Evolutionary conservation across 30 jellyfish, hydroid and myxozoan species (phyloP).

Genomic region (Clytia hemisphaerica): DNA sequence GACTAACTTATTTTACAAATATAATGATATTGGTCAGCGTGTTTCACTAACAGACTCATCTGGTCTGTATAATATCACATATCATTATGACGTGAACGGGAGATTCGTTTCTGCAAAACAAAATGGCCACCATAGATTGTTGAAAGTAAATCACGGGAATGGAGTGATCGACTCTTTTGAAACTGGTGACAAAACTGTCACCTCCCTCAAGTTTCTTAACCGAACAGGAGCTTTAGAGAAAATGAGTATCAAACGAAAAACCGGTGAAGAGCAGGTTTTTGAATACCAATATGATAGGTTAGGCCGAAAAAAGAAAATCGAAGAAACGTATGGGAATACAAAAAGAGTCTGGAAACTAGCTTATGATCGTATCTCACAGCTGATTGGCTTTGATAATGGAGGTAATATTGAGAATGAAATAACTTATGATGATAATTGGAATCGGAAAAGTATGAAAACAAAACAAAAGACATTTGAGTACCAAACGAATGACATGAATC

Average conservation of each 20-base stretch:
- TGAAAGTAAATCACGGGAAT: background rate
- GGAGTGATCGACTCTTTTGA: background rate
- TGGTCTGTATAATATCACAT: constrained; percentile 23
- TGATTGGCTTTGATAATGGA: background rate
- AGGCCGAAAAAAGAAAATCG: constrained; percentile 11
- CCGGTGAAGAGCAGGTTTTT: background rate
- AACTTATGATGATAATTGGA: constrained; percentile 6
- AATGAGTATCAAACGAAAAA: background rate
- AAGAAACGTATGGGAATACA: background rate
- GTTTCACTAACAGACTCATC: constrained; percentile 6
- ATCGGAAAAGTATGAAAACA: background rate
- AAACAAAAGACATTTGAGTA: background rate
- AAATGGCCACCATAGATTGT: background rate
- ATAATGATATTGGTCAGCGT: constrained; percentile 16
- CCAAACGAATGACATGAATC: constrained; percentile 12
- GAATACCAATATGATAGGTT: constrained; percentile 9
- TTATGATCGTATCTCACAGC: constrained; percentile 12
- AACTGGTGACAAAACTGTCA: constrained; percentile 6
- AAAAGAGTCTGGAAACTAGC: constrained; percentile 1
- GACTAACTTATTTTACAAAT: background rate
- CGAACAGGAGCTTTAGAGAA: background rate
- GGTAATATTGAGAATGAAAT: background rate
- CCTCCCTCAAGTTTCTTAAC: background rate
- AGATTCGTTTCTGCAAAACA: constrained; percentile 7
- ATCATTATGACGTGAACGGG: constrained; percentile 17